These are phyloP conservation scores for Phyllostomus hastatus DNA, from an alignment of 2,113 vertebrate genomes.

Conservation along the genomic window DNA sequence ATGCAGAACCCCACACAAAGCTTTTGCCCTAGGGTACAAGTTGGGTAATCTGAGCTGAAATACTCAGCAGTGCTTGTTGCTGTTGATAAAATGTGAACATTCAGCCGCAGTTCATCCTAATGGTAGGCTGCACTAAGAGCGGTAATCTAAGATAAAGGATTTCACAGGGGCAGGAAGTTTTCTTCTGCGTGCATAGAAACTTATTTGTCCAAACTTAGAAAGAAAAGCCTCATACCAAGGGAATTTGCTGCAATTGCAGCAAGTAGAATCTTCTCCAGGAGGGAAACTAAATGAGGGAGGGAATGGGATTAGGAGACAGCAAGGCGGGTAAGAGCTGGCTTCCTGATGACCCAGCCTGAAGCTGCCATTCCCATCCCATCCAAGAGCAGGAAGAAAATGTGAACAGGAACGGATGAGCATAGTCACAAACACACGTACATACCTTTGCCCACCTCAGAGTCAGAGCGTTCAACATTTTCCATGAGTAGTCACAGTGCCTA, in stretches of 20 bases:
- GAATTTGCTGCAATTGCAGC: background rate
- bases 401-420: background rate
- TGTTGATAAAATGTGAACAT: background rate
- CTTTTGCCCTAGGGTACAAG: background rate
- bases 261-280: conserved; percentile 7
- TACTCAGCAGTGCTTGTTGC: background rate
- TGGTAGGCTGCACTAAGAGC: background rate
- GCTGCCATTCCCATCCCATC: background rate
- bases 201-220: background rate
- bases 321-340: background rate
- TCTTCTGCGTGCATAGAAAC: background rate
- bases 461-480: background rate
- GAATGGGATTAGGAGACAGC: background rate
- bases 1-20: background rate
- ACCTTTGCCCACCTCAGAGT: background rate
- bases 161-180: background rate
- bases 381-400: background rate
- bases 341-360: background rate
- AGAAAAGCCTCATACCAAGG: background rate
- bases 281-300: conserved; percentile 50
- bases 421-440: background rate
- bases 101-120: background rate
- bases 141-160: background rate
- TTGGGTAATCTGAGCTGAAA: background rate
- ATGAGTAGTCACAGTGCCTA: background rate